A percentile compares a stretch with the other conserved stretches of the same genome.
These are phyloP conservation scores for Whitmania pigra DNA, from an alignment of 1,140 invertebrate genomes.

Conservation along the genomic window DNA sequence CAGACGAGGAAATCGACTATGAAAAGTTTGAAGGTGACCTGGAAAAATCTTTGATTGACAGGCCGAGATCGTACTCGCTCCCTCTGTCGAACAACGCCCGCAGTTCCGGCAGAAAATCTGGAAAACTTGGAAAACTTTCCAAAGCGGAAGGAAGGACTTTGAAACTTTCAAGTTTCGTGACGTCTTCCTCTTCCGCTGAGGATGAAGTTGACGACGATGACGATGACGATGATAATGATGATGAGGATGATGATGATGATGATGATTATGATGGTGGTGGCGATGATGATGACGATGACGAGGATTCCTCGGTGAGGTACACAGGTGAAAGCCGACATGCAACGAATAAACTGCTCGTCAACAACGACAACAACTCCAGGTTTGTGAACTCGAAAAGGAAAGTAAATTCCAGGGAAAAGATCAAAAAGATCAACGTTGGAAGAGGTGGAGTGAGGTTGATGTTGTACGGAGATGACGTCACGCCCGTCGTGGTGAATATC, in stretches of 20 bases:
- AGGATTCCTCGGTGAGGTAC: background rate
- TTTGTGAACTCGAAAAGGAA: no score
- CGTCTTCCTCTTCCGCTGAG: background rate
- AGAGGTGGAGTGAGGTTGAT: no score
- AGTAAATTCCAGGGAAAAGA: no score
- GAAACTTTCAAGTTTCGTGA: background rate
- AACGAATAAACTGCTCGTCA: no score
- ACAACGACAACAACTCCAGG: no score
- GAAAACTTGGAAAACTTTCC: no score
- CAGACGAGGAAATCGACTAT: no score
- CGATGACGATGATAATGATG: background rate
- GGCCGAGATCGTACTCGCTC: background rate
- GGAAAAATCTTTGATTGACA: background rate
- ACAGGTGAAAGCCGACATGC: no score
- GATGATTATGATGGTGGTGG: background rate
- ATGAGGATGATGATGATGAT: background rate
- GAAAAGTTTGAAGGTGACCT: background rate
- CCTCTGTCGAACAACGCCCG: background rate
- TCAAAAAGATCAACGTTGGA: no score
- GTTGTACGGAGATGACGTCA: no score
- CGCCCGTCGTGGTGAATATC: no score
- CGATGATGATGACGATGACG: background rate
- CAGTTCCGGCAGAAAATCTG: background rate
- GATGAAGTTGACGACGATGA: background rate
- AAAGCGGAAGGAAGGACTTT: no score